Base-by-base conservation (phyloP, 2,888 invertebrate species). In the Nymphalis polychloros region DNA sequence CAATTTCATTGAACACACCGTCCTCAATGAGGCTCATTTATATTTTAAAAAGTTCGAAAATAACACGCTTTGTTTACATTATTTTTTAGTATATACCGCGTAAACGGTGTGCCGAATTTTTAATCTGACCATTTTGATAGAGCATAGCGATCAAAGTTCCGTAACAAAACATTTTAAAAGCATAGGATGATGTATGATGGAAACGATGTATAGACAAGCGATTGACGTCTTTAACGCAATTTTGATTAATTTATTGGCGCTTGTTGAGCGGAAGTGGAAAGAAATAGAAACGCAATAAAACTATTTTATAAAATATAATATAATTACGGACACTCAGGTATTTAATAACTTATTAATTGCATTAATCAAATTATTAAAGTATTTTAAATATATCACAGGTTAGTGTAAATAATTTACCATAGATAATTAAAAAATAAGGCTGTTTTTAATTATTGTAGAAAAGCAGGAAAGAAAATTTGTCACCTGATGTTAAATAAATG, bases 171-270 rank as follows among this genome's bases (percentile, higher is more conserved):
- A 73, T 68, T 64, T 59, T 68, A 76, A 72, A 75, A 77, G 76
- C 78, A 75, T 65, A 63, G 66, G 61, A 68, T 61, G 63, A 59
- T 64, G 66, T 59, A 69, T 71, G 68, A 64, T 68, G 63, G 55
- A 69, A 71, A 78, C 68, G 79, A 81, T 83, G 81, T 80, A 86
- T 85, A 76, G 81, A 82, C 87, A 87, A 81, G 87, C 88, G 86
- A 92, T 89, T 90, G 88, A 87, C 89, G 90, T 87, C 89, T 91
- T 85, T 89, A 89, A 85, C 80, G 86, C 72, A 79, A 78, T 79
- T 85, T 81, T 88, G 88, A 90, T 90, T 90, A 89, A 89, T 88
- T 90, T 90, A 89, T 89, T 89, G 85, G 88, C 88, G 89, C 88
- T 90, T 89, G 86, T 82, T 78, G 82, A 86, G 77, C 88, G 88